These are phyloP conservation scores for Pristis pectinata DNA, from an alignment of 2,797 vertebrate species.

Conservation along the genomic window DNA sequence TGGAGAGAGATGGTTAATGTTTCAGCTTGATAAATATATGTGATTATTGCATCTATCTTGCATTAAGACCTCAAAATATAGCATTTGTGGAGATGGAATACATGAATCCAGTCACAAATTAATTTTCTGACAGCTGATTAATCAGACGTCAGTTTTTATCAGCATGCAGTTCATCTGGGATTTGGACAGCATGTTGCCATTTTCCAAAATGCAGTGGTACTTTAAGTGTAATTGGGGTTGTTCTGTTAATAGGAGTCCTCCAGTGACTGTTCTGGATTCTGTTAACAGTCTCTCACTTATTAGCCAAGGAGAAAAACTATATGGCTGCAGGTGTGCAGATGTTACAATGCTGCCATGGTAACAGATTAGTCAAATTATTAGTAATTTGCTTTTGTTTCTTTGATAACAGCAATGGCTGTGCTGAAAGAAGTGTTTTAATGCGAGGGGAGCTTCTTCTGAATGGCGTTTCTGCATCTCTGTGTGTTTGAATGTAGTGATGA, in stretches of 20 bases:
- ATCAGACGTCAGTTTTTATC: too few relatives aligned
- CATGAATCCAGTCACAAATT: neutral
- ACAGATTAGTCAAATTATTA: neutral
- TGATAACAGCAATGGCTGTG: neutral
- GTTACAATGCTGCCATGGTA: neutral
- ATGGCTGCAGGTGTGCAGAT: neutral
- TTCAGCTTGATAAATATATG: too few relatives aligned
- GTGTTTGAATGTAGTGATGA: neutral
- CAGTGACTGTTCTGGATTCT: neutral
- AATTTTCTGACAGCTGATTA: neutral
- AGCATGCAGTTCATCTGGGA: too few relatives aligned
- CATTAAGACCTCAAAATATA: neutral
- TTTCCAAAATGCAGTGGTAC: too few relatives aligned
- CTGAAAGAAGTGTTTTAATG: neutral
- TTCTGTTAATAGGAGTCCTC: neutral
- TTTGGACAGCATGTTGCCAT: too few relatives aligned
- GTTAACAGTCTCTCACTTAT: neutral
- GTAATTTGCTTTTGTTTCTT: neutral
- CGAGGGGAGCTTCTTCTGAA: neutral
- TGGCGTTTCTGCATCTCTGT: neutral
- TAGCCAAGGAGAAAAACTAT: neutral
- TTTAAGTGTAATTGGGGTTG: neutral
- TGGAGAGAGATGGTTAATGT: too few relatives aligned
- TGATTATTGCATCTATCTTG: too few relatives aligned
- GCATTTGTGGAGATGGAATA: neutral